Evolutionary conservation across 1,140 invertebrate genomes (phyloP), one percentile per base, ranked within the genome.

Genomic region (Oscheius sp.): DNA sequence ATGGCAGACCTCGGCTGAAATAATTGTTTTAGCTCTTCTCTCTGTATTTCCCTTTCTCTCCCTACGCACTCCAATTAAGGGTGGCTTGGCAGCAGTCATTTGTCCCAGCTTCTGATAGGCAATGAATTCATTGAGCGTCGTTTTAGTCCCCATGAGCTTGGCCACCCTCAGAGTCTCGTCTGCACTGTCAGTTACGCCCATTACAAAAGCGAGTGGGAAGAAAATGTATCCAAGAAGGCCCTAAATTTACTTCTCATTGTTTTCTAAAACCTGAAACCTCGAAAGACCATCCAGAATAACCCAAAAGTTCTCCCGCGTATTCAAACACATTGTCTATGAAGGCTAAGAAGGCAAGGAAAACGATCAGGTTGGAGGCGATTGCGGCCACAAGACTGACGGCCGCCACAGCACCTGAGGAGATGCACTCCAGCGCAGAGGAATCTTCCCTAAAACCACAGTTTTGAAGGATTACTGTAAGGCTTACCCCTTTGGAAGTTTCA

Each of bases 291-390:
- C 73, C 79, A n/a, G 42, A 32, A 29, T 76, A 74, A 13, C 91
- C 93, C 15, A 95, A 88, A 13, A 95, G 84, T 0, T 82, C 85
- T 1, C 92, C 92, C 58, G 91, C 85, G 91, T 93, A 97, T 3
- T 87, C 88, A 0, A 96, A 84, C 2, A 93, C 73, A 2, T 88
- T 89, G 84, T 97, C 93, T 0, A 94, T 73, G 81, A 96, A 93
- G 0, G 90, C 88, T 1, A 97, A 85, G 73, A 94, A 89, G 0
- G 93, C 90, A 0, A 97, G 88, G 82, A 96, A 95, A 0, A 93
- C 93, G 13, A 97, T 90, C 1, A 98, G 86, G 82, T 94, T 96
- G 2, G 93, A 93, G 18, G 92, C 89, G 72, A 98, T 94, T 66
- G 91, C 91, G 1, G 91, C 87, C 1, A 97, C 89, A 2, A 97